Conservation (phyloP, 2,797 vertebrate genomes). For the Lithobates pipiens region DNA sequence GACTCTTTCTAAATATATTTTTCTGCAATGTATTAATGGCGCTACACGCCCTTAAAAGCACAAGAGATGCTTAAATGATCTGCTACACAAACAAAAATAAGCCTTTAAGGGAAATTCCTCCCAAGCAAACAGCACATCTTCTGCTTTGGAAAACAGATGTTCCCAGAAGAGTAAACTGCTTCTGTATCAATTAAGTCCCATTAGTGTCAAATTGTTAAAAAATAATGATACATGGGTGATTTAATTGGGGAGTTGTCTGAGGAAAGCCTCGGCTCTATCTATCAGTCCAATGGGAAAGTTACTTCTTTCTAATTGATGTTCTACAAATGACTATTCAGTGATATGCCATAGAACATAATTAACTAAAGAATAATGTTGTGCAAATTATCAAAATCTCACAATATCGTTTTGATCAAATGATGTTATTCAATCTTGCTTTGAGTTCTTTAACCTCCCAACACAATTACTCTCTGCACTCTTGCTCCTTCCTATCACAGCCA, state of each 20-base stretch:
- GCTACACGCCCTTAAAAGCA: slow-evolving; percentile 48
- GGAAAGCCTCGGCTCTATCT: not conserved
- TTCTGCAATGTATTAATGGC: slow-evolving; percentile 19
- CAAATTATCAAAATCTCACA: too few species aligned
- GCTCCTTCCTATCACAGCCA: too few species aligned
- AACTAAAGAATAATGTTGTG: not conserved
- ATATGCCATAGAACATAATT: not conserved
- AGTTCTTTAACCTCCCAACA: too few species aligned
- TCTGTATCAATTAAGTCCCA: slow-evolving; percentile 48
- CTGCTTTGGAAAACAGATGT: slow-evolving; percentile 33
- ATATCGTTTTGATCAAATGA: too few species aligned
- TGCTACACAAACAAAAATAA: slow-evolving; percentile 55
- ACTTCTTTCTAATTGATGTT: not conserved
- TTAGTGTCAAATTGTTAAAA: slow-evolving; percentile 52
- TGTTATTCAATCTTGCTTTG: too few species aligned
- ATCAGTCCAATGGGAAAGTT: not conserved
- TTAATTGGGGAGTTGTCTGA: slow-evolving; percentile 13
- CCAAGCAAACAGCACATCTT: slow-evolving; percentile 31
- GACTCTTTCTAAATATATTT: slow-evolving; percentile 34
- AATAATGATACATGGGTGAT: slow-evolving; percentile 35
- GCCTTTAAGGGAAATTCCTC: slow-evolving; percentile 53
- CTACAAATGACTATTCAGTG: not conserved
- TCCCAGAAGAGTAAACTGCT: slow-evolving; percentile 32
- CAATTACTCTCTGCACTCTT: too few species aligned
- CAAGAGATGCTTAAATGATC: slow-evolving; percentile 45